Conservation (phyloP, 2,888 invertebrate genomes). For the Morpho achilles region DNA sequence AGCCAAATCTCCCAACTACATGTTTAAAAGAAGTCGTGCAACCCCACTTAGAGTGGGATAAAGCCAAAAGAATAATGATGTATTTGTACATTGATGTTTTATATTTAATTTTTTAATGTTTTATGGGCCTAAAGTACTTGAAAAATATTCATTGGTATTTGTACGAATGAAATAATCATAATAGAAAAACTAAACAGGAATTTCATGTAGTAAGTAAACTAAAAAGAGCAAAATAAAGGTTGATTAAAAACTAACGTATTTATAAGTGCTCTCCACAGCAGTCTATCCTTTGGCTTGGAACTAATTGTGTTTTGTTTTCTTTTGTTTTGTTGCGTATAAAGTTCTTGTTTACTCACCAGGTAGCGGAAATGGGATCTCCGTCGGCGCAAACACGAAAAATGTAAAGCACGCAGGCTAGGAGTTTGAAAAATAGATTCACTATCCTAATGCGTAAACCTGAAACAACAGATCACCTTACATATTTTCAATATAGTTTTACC, state of each 20-base stretch:
- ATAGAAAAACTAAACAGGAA: too few species aligned
- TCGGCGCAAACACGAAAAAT: constrained; percentile 95
- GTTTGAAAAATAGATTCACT: constrained; percentile 97
- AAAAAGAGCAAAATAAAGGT: constrained; percentile 19
- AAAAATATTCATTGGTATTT: too few species aligned
- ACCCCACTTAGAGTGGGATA: too few species aligned
- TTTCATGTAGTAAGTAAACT: too few species aligned
- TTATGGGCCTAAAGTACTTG: too few species aligned
- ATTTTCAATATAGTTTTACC: background rate
- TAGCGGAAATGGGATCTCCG: constrained; percentile 90
- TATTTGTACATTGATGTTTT: too few species aligned
- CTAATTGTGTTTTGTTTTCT: background rate
- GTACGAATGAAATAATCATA: too few species aligned
- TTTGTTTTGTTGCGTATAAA: background rate
- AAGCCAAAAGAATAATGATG: too few species aligned
- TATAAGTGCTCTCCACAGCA: background rate
- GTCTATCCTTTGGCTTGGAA: background rate
- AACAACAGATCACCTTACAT: constrained; percentile 48
- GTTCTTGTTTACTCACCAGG: constrained; percentile 84
- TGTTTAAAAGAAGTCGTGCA: too few species aligned
- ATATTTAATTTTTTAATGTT: too few species aligned
- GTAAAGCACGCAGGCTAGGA: constrained; percentile 97
- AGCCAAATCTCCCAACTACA: too few species aligned
- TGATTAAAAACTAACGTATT: background rate
- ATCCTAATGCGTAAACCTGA: constrained; percentile 98